Evolutionary conservation across 2,888 invertebrate species (phyloP), one percentile per base, ranked within the genome.

Genomic region (Athripsodes cinereus): DNA sequence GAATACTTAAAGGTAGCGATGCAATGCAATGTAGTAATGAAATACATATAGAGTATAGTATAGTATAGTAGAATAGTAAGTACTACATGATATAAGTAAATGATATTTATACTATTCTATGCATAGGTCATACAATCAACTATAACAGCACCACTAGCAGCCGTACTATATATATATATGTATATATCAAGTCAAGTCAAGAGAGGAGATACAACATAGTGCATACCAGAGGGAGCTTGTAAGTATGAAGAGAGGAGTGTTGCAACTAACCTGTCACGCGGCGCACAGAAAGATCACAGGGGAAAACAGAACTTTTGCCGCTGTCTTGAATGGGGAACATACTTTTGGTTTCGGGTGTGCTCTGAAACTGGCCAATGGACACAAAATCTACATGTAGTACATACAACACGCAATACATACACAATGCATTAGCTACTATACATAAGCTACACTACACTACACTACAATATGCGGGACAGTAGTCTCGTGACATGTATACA

Each of bases 251-350:
- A 68, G 40, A 26, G 26, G 26, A 26, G 26, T 26, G 40, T 40
- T 3, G 40, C 53, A 55, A 62, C 62, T 68, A 73, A 73, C 78
- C 78, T 77, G 63, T 74, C 78, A 85, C 74, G 85, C 85, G 74
- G 85, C 85, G 81, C 82, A 86, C 77, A 86, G 83, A 84, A 86
- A 86, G 81, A 85, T 84, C 81, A 86, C 84, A 75, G 85, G 85
- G 81, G 85, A 83, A 80, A 86, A 79, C 77, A 86, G 81, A 76
- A 85, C 81, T 83, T 84, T 84, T 79, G 85, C 81, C 75, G 85
- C 84, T 79, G 83, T 84, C 84, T 85, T 86, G 83, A 85, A 84
- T 81, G 85, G 83, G 76, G 83, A 83, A 81, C 84, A 84, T 74
- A 78, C 79, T 81, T 83, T 83, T 76, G 81, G 79, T 81, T 83